These are phyloP conservation scores for Turnix velox DNA, from an alignment of 2,113 vertebrate genomes.

Conservation along the genomic window DNA sequence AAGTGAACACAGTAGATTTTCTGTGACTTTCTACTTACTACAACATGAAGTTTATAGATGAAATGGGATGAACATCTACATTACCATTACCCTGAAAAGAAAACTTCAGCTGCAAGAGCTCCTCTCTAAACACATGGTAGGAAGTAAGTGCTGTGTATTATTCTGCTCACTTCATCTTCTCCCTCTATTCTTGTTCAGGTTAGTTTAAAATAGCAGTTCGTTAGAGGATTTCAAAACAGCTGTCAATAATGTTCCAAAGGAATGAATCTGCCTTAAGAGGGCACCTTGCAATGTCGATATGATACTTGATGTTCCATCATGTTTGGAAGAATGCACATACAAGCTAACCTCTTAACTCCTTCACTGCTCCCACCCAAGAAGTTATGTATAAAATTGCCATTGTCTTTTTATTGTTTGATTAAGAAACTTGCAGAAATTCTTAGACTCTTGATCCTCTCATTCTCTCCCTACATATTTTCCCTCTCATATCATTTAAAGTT, in stretches of 20 bases:
- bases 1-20: neutral
- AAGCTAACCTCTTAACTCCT: neutral
- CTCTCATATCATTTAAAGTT: neutral
- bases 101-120: constrained; percentile 8
- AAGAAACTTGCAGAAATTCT: neutral
- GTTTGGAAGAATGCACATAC: neutral
- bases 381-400: neutral
- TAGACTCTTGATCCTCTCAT: neutral
- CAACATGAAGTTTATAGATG: neutral
- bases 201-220: constrained; percentile 19
- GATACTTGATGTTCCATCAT: neutral
- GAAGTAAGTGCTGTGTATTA: neutral
- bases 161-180: neutral
- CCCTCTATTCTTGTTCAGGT: neutral
- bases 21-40: neutral
- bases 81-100: neutral
- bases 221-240: constrained; percentile 22
- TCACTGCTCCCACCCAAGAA: neutral
- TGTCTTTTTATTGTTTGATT: neutral
- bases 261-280: neutral
- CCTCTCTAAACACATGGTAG: neutral
- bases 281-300: neutral
- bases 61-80: neutral
- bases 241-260: neutral
- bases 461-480: neutral